Percentiles rank a stretch among this genome's conserved stretches.
phyloP scores from a whole-genome alignment of 1,140 invertebrate species.

The Zaprionus tsacasi region DNA sequence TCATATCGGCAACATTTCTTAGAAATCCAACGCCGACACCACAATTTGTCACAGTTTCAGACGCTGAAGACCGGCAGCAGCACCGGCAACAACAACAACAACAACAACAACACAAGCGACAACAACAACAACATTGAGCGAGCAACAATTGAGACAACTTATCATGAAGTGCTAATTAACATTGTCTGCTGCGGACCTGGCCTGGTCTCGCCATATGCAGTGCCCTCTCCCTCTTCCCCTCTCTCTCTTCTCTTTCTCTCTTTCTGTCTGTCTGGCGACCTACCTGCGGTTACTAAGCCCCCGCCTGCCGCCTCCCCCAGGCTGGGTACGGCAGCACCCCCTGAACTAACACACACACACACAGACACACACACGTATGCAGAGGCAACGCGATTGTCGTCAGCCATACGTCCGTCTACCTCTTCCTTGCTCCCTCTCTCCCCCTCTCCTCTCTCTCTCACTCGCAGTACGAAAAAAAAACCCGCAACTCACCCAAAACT shows the following conservation, averaged over 20 bases:
- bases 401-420: slow-evolving; percentile 8
- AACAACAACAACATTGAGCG: slow-evolving; percentile 39
- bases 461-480: slow-evolving; percentile 24
- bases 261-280: slow-evolving; percentile 65
- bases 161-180: slow-evolving; percentile 80
- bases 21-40: slow-evolving; percentile 22
- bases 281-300: slow-evolving; percentile 73
- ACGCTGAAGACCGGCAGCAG: background rate
- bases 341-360: slow-evolving; percentile 13
- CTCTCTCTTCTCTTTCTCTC: background rate
- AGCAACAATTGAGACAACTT: slow-evolving; percentile 77
- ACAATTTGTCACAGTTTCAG: slow-evolving; percentile 41
- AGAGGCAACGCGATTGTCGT: slow-evolving; percentile 24
- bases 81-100: slow-evolving; percentile 35
- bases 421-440: background rate
- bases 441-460: background rate
- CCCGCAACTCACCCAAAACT: slow-evolving; percentile 69
- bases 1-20: slow-evolving; percentile 36
- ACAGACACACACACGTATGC: background rate
- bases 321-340: slow-evolving; percentile 22
- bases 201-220: slow-evolving; percentile 40
- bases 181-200: slow-evolving; percentile 58
- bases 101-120: slow-evolving; percentile 17
- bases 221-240: background rate
- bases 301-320: background rate